Evolutionary conservation across 2,113 vertebrate species (phyloP), one percentile per base, ranked within the genome.

Genomic region (Microcebus ravelobensis): DNA sequence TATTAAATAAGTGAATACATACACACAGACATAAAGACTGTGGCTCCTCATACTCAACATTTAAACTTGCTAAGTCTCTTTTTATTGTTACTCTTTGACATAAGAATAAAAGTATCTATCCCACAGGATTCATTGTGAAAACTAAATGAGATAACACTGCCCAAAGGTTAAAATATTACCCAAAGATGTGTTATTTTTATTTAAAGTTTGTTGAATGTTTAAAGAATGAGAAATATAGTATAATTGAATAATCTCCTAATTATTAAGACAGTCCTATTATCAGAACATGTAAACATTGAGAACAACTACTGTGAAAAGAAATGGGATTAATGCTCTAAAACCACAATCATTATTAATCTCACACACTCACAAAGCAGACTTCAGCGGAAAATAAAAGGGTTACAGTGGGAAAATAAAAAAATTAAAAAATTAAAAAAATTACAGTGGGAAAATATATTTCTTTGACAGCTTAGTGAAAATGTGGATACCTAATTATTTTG

Each of bases 211-310:
- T 42, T 88, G 87, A 82, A 73, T 81, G 48, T 15, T 87, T 94
- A 3, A 92, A 85, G 39, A 94, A 87, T 18, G n/a, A 90, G 52
- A 90, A 70, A 94, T 39, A 6, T 15, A 83, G 14, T 55, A 0
- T 61, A 82, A 95, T 6, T 92, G 85, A 92, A 91, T 91, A 97
- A 91, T 92, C 79, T 42, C 18, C 42, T 95, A 91, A 91, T 93
- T 96, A 84, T 79, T 59, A 36, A 90, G 91, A 84, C 70, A 87
- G 34, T 82, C 27, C 59, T 96, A 65, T 34, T 63, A 86, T 73
- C n/a, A 86, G 57, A 96, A 18, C 61, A 65, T 55, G 17, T 50
- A 95, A 96, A 91, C 79, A 95, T 0, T 70, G 61, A 94, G 73
- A 68, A 92, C 20, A 77, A 79, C 52, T 57, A 39, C 71, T 34